Percentiles rank a stretch among this genome's conserved stretches.
phyloP scores from a whole-genome alignment of 2,888 invertebrate genomes.

The Coelopa pilipes region DNA sequence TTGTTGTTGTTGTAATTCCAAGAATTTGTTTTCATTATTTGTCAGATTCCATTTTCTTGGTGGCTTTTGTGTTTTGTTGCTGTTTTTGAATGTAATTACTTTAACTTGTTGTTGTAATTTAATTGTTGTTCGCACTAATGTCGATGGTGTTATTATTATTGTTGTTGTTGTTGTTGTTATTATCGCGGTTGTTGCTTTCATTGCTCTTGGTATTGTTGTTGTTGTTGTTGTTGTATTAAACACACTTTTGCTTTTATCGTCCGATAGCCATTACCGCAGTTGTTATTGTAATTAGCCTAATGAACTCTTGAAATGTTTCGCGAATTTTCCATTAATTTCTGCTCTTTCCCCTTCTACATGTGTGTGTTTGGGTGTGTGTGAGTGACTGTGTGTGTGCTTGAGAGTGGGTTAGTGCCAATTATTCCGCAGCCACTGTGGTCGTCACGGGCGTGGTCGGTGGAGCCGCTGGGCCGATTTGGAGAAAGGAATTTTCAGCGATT shows the following conservation, averaged over 20 bases:
- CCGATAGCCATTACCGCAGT: neutral
- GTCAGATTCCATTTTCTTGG: too few relatives aligned
- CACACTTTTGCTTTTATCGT: neutral
- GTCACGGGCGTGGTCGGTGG: too few relatives aligned
- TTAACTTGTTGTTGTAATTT: too few relatives aligned
- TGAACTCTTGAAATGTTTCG: neutral
- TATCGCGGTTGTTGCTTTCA: too few relatives aligned
- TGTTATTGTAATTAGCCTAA: slow-evolving; percentile 4
- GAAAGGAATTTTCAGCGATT: neutral
- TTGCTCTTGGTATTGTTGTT: too few relatives aligned
- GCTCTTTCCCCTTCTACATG: neutral
- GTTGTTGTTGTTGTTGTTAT: neutral
- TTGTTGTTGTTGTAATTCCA: slow-evolving; percentile 1
- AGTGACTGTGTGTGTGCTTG: neutral
- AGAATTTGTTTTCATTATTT: too few relatives aligned
- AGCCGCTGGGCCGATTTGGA: too few relatives aligned
- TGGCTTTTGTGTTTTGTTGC: too few relatives aligned
- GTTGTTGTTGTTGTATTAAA: too few relatives aligned
- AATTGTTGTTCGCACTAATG: too few relatives aligned
- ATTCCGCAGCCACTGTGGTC: slow-evolving; percentile 22
- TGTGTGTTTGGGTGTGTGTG: neutral
- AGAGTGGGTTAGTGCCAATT: slow-evolving; percentile 9
- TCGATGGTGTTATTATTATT: neutral
- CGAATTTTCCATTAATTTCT: neutral
- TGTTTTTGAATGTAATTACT: too few relatives aligned